Base-by-base conservation (phyloP, 2,797 vertebrate species). In the Enteromius anoplus region DNA sequence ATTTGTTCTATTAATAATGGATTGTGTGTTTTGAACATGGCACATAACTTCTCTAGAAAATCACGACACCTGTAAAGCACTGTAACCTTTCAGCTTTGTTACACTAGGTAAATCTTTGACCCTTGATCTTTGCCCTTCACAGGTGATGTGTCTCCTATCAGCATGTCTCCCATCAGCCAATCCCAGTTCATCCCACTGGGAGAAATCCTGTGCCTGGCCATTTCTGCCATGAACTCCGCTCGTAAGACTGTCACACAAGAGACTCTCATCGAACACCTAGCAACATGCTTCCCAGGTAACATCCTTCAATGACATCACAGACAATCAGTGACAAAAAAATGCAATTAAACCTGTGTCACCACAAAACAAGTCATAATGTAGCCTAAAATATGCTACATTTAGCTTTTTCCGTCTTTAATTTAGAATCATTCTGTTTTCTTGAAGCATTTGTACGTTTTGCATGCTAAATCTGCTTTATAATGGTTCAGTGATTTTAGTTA, bases 111-210 rank as follows among this genome's bases (percentile, higher is more conserved):
- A 26, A 81, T 21, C 9, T 55, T 58, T 88, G 73, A 60, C 34
- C 32, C 53, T 84, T 83, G 70, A 71, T 37, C 8, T 76, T 78
- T 93, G 82, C 92, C n/a, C 89, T 85, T 92, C 87, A 65, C 94
- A 99, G 98, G 98, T 97, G 98, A 99, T 98, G 98, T 99, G 88
- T 98, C 97, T 85, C 97, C 98, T 80, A 99, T 99, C 96, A 99
- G 96, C 92, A 99, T 99, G 98, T 99, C 98, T 93, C 98, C 98
- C 86, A 98, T 99, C 95, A 98, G 97, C 94, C 98, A 99, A 89
- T 99, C 98, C 79, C 98, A 99, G 93, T 99, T 99, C 92, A 98
- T 99, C 91, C 98, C 98, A 85, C 96, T 99, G 90, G 98, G 98
- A 91, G 98, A 99, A 90, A 98, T 99, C 92, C 94, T 99, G 92